Evolutionary conservation across 1,140 invertebrate species (phyloP).

Genomic region (Camponotus vicinus): DNA sequence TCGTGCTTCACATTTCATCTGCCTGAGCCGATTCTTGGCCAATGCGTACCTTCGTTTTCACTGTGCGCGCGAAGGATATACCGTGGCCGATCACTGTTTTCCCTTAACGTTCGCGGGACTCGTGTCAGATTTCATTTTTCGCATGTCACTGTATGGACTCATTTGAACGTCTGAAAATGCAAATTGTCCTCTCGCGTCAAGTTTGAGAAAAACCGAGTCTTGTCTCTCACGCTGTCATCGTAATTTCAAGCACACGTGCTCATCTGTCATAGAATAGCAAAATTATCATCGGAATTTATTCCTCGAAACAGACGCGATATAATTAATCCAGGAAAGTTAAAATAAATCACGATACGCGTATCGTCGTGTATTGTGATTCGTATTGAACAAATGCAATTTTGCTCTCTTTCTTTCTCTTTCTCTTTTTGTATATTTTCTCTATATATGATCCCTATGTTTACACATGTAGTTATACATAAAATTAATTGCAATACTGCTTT

Average conservation of each 20-base stretch:
- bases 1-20: slow-evolving; percentile 81
- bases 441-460: not conserved
- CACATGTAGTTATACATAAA: not conserved
- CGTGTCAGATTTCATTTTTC: not conserved
- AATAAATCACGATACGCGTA: slow-evolving; percentile 13
- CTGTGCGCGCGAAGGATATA: too few relatives aligned
- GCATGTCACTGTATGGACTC: not conserved
- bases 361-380: not conserved
- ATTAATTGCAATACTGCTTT: not conserved
- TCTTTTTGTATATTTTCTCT: too few relatives aligned
- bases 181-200: slow-evolving; percentile 5
- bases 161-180: slow-evolving; percentile 11
- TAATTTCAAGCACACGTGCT: not conserved
- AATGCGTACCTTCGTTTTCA: slow-evolving; percentile 9
- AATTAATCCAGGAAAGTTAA: not conserved
- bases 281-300: not conserved
- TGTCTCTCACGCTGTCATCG: not conserved
- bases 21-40: slow-evolving; percentile 30
- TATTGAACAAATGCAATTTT: not conserved
- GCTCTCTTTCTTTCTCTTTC: too few relatives aligned
- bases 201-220: slow-evolving; percentile 2
- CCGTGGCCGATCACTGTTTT: slow-evolving; percentile 10
- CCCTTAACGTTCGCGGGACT: not conserved
- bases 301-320: not conserved
- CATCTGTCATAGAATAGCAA: not conserved